Conservation (phyloP, 2,888 invertebrate species). For the Dynastes grantii region DNA sequence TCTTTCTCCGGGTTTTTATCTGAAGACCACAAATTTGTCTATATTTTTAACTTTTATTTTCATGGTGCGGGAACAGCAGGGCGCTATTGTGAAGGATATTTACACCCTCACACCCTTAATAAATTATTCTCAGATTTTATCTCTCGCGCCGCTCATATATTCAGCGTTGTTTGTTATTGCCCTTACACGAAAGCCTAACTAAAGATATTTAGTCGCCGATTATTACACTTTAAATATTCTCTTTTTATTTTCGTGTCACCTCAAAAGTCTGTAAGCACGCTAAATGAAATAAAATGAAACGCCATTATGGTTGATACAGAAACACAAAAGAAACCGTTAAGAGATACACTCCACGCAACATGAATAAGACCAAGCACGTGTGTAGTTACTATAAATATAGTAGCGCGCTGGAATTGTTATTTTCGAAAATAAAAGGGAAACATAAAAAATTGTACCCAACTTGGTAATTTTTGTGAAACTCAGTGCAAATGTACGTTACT, state of each 20-base stretch:
- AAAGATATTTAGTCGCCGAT: slow-evolving; percentile 44
- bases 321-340: too few relatives aligned
- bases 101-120: slow-evolving; percentile 68
- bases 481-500: too few relatives aligned
- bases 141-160: slow-evolving; percentile 54
- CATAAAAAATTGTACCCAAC: too few relatives aligned
- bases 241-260: slow-evolving; percentile 37
- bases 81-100: slow-evolving; percentile 68
- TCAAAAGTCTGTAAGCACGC: slow-evolving; percentile 7
- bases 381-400: too few relatives aligned
- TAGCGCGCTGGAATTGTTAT: too few relatives aligned
- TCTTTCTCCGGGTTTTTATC: slow-evolving; percentile 56
- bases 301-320: too few relatives aligned
- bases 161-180: slow-evolving; percentile 44
- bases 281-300: neutral
- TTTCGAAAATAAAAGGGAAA: too few relatives aligned
- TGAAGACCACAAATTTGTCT: slow-evolving; percentile 67
- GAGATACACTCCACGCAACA: too few relatives aligned
- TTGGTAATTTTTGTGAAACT: too few relatives aligned
- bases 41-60: slow-evolving; percentile 67
- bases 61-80: slow-evolving; percentile 64
- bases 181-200: slow-evolving; percentile 24
- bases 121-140: slow-evolving; percentile 66
- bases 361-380: too few relatives aligned
- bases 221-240: slow-evolving; percentile 45